Percentiles rank a stretch among this genome's conserved stretches.
phyloP scores from a whole-genome alignment of 2,888 invertebrate species.

The Exocentrus adspersus region DNA sequence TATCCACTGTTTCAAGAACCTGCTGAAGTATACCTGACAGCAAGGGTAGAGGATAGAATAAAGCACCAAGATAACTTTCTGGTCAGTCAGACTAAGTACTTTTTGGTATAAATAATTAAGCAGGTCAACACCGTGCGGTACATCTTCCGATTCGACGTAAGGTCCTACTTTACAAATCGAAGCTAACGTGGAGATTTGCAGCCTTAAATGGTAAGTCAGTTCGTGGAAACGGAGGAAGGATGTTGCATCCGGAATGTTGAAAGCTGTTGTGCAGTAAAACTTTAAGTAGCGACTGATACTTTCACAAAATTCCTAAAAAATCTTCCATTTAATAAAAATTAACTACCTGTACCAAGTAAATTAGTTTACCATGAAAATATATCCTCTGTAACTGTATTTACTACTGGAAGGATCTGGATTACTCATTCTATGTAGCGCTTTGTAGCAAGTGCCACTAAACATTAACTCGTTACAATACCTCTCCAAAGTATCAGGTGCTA shows the following conservation, averaged over 20 bases:
- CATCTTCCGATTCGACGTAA: constrained; percentile 50
- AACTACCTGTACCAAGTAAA: too few species aligned
- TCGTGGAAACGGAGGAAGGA: constrained; percentile 53
- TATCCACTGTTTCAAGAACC: constrained; percentile 84
- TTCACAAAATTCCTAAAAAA: constrained; percentile 71
- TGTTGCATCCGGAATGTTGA: constrained; percentile 53
- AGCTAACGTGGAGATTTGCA: constrained; percentile 67
- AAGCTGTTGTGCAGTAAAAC: constrained; percentile 67
- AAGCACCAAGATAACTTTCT: constrained; percentile 67
- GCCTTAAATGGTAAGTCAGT: constrained; percentile 65
- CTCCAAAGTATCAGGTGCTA: constrained; percentile 52
- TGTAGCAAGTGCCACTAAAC: constrained; percentile 57
- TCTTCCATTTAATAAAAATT: too few species aligned
- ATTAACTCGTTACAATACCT: constrained; percentile 55
- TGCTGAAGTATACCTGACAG: constrained; percentile 62
- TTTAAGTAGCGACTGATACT: constrained; percentile 70
- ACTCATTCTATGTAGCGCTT: constrained; percentile 55
- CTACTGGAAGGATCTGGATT: constrained; percentile 51
- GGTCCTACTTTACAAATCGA: constrained; percentile 67
- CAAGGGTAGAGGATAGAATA: constrained; percentile 64
- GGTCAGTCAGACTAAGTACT: constrained; percentile 69
- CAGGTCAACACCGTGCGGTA: constrained; percentile 68
- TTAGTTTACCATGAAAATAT: constrained; percentile 59
- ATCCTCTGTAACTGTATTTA: constrained; percentile 55
- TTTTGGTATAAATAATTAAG: constrained; percentile 74